Conservation (phyloP, 2,113 vertebrate genomes). For the Dendropsophus ebraccatus region DNA sequence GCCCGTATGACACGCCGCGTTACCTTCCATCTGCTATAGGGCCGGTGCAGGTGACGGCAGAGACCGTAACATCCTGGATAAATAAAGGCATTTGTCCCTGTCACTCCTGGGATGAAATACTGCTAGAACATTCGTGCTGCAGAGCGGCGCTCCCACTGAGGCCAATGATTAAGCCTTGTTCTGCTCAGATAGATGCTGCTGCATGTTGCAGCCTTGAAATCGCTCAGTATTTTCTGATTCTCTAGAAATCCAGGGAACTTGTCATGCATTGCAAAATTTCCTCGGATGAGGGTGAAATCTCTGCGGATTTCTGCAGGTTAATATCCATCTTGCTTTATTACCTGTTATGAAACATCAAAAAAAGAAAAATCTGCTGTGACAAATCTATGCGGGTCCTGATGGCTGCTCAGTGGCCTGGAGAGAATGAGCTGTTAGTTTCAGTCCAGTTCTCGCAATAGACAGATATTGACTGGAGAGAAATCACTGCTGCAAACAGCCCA, state of each 20-base stretch:
- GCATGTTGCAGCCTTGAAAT: slow-evolving; percentile 31
- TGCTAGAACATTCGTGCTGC: slow-evolving; percentile 42
- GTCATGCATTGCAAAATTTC: slow-evolving; percentile 51
- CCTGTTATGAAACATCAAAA: slow-evolving; percentile 57
- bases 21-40: neutral
- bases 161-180: slow-evolving; percentile 8
- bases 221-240: slow-evolving; percentile 38
- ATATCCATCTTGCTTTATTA: slow-evolving; percentile 59
- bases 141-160: neutral
- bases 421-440: slow-evolving; percentile 59
- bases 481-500: slow-evolving; percentile 31
- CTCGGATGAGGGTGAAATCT: slow-evolving; percentile 47
- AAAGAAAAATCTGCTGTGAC: slow-evolving; percentile 55
- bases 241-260: slow-evolving; percentile 16
- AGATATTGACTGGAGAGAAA: slow-evolving; percentile 57
- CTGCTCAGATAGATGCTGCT: slow-evolving; percentile 24
- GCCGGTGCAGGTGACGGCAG: neutral
- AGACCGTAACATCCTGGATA: neutral
- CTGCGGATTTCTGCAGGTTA: slow-evolving; percentile 55
- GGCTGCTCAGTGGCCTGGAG: slow-evolving; percentile 54
- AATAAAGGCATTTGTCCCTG: neutral
- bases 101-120: slow-evolving; percentile 48
- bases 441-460: slow-evolving; percentile 56
- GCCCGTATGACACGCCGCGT: neutral
- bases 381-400: slow-evolving; percentile 52